Evolutionary conservation across 2,797 vertebrate genomes (phyloP), one percentile per base, ranked within the genome.

Genomic region (Lepidocolaptes lacrymiger): DNA sequence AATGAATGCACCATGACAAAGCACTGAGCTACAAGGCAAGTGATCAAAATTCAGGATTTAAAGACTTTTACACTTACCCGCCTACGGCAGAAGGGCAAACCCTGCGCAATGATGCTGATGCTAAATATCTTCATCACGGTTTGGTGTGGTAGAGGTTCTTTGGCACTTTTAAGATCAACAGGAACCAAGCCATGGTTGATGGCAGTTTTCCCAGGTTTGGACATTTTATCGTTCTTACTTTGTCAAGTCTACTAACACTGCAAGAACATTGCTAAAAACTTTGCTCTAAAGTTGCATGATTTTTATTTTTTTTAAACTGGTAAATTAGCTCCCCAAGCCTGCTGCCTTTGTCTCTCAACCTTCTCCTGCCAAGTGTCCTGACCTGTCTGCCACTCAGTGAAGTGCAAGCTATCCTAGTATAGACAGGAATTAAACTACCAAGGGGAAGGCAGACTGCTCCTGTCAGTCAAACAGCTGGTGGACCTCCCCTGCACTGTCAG

Each of bases 81-180:
- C 97, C 98, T 98, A 93, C 98, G 99, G 96, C 99, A 99, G 98
- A 99, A 99, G 46, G 99, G 99, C 96, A 99, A 97, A 92, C 99
- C 98, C 96, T 99, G 99, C 41, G 99, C 98, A 94, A 99, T 99
- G 97, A 99, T 99, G 97, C 99, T 99, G 98, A 99, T 99, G 98
- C 99, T 99, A 97, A 99, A 99, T 96, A 99, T 99, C 98, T 99
- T 99, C 97, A 99, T 99, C 73, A 99, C 98, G 55, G 99, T 99
- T 97, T 99, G 99, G 63, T 99, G 98, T 10, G 99, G 98, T 30
- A 99, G 93, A 66, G 98, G 98, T 52, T 99, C 98, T 96, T 98
- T 98, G 63, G 98, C 73, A 92, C 98, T 98, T 97, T 98, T 98
- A 85, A 98, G 96, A 92, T 99, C 98, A 93, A 98, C 98, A 98